Evolutionary conservation across 2,888 invertebrate genomes (phyloP), one percentile per base, ranked within the genome.

Genomic region (Drosophila aldrichi): DNA sequence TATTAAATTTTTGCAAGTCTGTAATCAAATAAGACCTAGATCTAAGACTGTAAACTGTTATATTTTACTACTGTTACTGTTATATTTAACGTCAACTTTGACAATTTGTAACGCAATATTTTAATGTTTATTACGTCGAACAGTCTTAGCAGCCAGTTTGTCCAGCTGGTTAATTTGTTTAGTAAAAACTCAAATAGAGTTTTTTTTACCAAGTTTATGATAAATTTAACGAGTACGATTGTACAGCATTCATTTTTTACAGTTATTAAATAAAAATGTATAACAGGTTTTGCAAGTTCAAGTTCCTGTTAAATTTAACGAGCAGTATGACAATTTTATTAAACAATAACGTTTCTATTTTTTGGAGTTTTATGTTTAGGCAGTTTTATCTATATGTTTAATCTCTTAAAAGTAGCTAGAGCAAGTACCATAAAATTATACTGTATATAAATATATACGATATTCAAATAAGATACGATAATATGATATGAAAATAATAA

Each of bases 161-260:
- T 32, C 9, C 32, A 32, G 32, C 34, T 40, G 29, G 40, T 40
- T n/a, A 54, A 29, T 40, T 38, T 40, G 6, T 12, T 16, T 2
- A 34, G 36, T 2, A 16, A 16, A 52, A 32, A 32, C 3, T 32
- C 32, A 10, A 32, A 32, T 32, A 32, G 10, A 3, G 32, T 32
- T 32, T 32, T 9, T 1, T 32, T 32, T 2, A 32, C 32, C 32
- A 32, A 25, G 46, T 9, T 25, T 16, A 16, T 46, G 46, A 16
- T 46, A 46, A 46, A 46, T 46, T 46, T 46, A 46, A 25, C 46
- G 16, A 46, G 46, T 9, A 29, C 29, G 8, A 29, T 29, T 29
- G 25, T 2, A n/a, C 9, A 25, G 25, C 25, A 4, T n/a, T 25
- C 6, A 46, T 25, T 46, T 46, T 52, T 20, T 52, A 29, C 48